These are phyloP conservation scores for Endotricha flammealis DNA, from an alignment of 2,888 invertebrate genomes.

Conservation along the genomic window DNA sequence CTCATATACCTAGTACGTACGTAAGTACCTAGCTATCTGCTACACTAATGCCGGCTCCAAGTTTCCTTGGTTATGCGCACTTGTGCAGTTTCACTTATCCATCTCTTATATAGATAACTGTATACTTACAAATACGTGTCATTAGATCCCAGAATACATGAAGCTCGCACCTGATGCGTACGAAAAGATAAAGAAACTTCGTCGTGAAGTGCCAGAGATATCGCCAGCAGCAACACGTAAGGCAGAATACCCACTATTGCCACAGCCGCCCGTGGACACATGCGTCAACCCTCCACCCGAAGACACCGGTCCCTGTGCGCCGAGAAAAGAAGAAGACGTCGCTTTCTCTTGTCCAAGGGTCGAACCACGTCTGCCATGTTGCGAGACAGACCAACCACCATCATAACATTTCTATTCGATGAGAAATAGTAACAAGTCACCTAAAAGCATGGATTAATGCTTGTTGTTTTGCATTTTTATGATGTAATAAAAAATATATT, in stretches of 20 bases:
- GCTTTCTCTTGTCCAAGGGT: slow-evolving; percentile 57
- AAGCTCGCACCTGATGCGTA: slow-evolving; percentile 54
- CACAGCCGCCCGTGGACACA: slow-evolving; percentile 32
- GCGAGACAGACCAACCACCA: no score
- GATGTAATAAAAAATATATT: no score
- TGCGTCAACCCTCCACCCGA: slow-evolving; percentile 42
- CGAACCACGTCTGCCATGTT: slow-evolving; percentile 48
- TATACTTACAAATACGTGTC: background rate
- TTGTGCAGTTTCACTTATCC: no score
- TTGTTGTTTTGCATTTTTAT: no score
- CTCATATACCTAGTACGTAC: no score
- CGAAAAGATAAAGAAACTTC: slow-evolving; percentile 50
- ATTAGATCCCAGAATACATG: slow-evolving; percentile 60
- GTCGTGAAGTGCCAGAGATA: slow-evolving; percentile 51
- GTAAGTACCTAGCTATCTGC: no score
- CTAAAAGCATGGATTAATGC: no score
- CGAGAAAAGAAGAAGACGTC: slow-evolving; percentile 52
- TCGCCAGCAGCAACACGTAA: slow-evolving; percentile 55
- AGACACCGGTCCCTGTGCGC: slow-evolving; percentile 38
- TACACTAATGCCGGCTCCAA: no score
- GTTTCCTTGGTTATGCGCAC: no score
- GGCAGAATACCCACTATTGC: slow-evolving; percentile 36
- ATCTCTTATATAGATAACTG: slow-evolving; percentile 8
- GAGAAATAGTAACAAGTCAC: no score
- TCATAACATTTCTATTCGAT: no score